These are phyloP conservation scores for Cepaea hortensis DNA, from an alignment of 2,888 invertebrate species.

Conservation along the genomic window DNA sequence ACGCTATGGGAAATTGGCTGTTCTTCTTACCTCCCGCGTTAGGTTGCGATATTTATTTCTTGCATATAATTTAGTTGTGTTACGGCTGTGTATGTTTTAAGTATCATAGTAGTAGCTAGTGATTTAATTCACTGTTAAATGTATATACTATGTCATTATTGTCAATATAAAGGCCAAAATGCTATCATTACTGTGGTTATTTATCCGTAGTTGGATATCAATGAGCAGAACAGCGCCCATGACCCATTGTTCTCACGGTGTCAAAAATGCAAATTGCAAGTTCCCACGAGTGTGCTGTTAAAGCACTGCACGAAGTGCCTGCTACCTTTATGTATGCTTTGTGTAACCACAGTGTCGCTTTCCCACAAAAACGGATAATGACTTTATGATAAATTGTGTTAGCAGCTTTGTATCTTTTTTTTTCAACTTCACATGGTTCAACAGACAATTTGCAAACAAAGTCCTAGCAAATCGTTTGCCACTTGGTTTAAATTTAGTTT, in stretches of 20 bases:
- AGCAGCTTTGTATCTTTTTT: no score
- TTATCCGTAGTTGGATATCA: slow-evolving; percentile 5
- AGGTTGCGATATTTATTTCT: background rate
- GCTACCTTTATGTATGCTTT: slow-evolving; percentile 42
- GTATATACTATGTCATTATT: background rate
- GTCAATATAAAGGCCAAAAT: background rate
- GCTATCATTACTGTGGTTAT: background rate
- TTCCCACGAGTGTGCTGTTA: slow-evolving; percentile 74
- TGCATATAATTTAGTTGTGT: background rate
- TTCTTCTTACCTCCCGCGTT: slow-evolving; percentile 57
- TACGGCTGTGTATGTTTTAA: background rate
- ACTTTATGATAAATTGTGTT: background rate
- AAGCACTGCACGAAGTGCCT: slow-evolving; percentile 41
- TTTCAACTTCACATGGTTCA: no score
- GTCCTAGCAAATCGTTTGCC: no score
- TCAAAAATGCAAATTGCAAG: slow-evolving; percentile 71
- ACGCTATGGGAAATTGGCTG: slow-evolving; percentile 61
- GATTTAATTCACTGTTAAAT: background rate
- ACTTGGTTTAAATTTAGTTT: no score
- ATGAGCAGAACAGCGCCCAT: slow-evolving; percentile 61
- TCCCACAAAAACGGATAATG: background rate
- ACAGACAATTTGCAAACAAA: no score
- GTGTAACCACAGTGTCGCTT: background rate
- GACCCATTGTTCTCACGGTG: slow-evolving; percentile 74
- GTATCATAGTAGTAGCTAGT: background rate